Base-by-base conservation (phyloP, 2,888 invertebrate genomes). In the Polydesmus complanatus region DNA sequence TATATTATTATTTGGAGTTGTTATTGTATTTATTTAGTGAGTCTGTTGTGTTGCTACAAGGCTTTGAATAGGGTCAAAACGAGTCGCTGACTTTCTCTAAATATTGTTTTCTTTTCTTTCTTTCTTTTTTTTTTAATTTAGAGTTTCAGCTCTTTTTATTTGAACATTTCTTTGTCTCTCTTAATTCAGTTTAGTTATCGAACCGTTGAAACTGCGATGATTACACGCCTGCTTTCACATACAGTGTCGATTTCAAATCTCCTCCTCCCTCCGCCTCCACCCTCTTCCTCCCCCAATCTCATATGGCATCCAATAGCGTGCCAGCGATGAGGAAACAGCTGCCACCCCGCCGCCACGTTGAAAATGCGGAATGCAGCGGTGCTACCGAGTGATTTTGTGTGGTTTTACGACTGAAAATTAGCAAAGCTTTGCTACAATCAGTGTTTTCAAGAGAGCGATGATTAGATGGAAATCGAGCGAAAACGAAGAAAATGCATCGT, bases 331-430 rank as follows among this genome's bases (percentile, higher is more conserved):
- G n/a, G n/a, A n/a, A n/a, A n/a, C n/a, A n/a, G n/a, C n/a, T n/a
- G n/a, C n/a, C n/a, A n/a, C n/a, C n/a, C n/a, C n/a, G n/a, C n/a
- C n/a, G n/a, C n/a, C n/a, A n/a, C n/a, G n/a, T n/a, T n/a, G n/a
- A n/a, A n/a, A n/a, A 14, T 37, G 37, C 37, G 14, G 14, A 37
- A 14, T 37, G 14, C 37, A 37, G 37, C 14, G 5, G 5, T 5
- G 37, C 8, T 37, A 5, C 14, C 5, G 37, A 5, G 37, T 14
- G 14, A 37, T 37, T 14, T 37, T 37, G 25, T 53, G 53, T 25
- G 53, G 53, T 53, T 50, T 53, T 53, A 53, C 53, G 53, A 53
- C 53, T 53, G 53, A 27, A 55, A 55, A 55, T 55, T 55, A 55
- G 55, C 27, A 26, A n/a, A 22, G 26, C 27, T 55, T 55, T 26